Percentiles rank a stretch among this genome's conserved stretches.
Evolutionary conservation across 1,140 invertebrate species (phyloP).

Genomic region (Euura lappo): DNA sequence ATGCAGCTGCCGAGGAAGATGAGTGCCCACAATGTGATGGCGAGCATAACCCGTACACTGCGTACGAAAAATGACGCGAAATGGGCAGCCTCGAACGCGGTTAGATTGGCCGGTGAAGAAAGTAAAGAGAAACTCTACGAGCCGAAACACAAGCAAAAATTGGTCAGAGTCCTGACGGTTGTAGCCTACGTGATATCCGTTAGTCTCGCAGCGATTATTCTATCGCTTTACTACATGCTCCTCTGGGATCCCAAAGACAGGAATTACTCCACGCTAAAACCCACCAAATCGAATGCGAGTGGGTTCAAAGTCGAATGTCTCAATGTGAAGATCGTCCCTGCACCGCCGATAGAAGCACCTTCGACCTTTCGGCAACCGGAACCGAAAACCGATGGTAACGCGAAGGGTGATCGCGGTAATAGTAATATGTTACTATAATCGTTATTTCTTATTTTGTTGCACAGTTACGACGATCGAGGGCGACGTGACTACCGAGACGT

Average conservation of each 20-base stretch:
- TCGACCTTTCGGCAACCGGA: neutral
- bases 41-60: conserved; percentile 51
- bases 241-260: conserved; percentile 84
- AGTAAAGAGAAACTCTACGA: conserved; percentile 83
- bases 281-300: conserved; percentile 1
- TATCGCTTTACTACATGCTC: conserved; percentile 95
- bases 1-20: conserved; percentile 56
- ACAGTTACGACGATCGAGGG: no score
- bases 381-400: no score
- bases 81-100: conserved; percentile 64
- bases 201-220: conserved; percentile 91
- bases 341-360: neutral
- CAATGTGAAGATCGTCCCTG: neutral
- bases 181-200: conserved; percentile 95
- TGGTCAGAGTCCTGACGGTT: conserved; percentile 91
- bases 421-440: no score
- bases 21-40: conserved; percentile 57
- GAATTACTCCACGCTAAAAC: conserved; percentile 20
- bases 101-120: conserved; percentile 76
- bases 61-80: conserved; percentile 47
- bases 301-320: neutral
- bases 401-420: no score
- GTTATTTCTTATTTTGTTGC: neutral
- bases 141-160: conserved; percentile 83
- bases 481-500: no score